Conservation (phyloP, 2,797 vertebrate species). For the Myripristis murdjan region DNA sequence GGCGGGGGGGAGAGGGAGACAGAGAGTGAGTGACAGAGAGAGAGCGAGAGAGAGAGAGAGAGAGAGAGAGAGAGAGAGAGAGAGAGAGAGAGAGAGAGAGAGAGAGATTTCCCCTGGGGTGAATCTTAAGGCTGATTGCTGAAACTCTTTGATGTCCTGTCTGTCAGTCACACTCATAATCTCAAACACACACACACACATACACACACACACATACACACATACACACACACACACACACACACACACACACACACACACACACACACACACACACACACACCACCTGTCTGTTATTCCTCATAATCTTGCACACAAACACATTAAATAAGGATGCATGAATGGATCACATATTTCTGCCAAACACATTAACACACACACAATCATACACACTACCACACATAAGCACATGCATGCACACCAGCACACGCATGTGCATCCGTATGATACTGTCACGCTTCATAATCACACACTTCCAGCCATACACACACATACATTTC, state of each 20-base stretch:
- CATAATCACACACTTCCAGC: not conserved
- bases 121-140: slow-evolving; percentile 2
- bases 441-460: too few relatives aligned
- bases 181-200: too few relatives aligned
- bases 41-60: not conserved
- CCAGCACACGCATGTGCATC: too few relatives aligned
- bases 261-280: too few relatives aligned
- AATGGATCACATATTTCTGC: not conserved
- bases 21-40: too few relatives aligned
- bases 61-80: too few relatives aligned
- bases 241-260: too few relatives aligned
- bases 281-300: not conserved
- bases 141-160: too few relatives aligned
- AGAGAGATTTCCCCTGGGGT: not conserved
- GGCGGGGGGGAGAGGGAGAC: not conserved
- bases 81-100: not conserved
- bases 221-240: too few relatives aligned
- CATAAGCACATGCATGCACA: not conserved
- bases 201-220: too few relatives aligned
- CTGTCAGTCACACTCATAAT: not conserved
- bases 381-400: too few relatives aligned
- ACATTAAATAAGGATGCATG: not conserved
- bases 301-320: not conserved
- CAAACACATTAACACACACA: not conserved
- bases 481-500: slow-evolving; percentile 1